Evolutionary conservation across 2,888 invertebrate genomes (phyloP).

Genomic region (Aspidiotus destructor): DNA sequence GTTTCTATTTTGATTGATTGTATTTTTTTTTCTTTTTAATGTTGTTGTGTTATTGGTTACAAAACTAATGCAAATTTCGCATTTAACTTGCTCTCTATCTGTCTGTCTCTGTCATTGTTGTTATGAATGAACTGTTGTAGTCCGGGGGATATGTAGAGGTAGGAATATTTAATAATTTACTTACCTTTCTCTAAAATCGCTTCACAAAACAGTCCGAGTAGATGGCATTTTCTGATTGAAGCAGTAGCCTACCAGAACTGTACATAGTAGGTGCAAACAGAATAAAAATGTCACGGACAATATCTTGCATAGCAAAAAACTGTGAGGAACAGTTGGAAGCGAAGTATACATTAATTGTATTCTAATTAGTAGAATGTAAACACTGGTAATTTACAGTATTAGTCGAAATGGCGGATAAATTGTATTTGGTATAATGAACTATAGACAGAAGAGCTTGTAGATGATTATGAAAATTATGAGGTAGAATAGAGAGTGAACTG

Average conservation of each 20-base stretch:
- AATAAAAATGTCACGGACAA: too few relatives aligned
- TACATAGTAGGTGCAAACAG: too few relatives aligned
- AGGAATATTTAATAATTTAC: conserved; percentile 12
- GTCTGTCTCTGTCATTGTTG: too few relatives aligned
- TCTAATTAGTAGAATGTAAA: too few relatives aligned
- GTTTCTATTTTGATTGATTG: conserved; percentile 34
- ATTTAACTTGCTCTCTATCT: neutral
- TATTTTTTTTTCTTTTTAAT: conserved; percentile 29
- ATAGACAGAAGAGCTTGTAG: too few relatives aligned
- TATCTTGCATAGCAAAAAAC: too few relatives aligned
- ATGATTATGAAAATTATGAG: too few relatives aligned
- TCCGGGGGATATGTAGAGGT: conserved; percentile 29
- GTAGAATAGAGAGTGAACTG: too few relatives aligned
- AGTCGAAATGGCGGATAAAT: too few relatives aligned
- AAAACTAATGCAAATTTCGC: conserved; percentile 2
- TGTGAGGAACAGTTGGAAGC: neutral
- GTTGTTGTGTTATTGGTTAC: neutral
- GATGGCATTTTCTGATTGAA: neutral
- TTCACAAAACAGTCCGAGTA: conserved; percentile 8
- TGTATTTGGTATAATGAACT: too few relatives aligned
- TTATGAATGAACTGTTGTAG: conserved; percentile 16
- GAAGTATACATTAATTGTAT: neutral
- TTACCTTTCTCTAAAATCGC: conserved; percentile 1
- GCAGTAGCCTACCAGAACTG: neutral
- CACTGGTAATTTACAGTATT: too few relatives aligned